Percentiles rank a stretch among this genome's conserved stretches.
Conservation (phyloP, 2,888 invertebrate genomes). For the Malacosoma neustria region DNA sequence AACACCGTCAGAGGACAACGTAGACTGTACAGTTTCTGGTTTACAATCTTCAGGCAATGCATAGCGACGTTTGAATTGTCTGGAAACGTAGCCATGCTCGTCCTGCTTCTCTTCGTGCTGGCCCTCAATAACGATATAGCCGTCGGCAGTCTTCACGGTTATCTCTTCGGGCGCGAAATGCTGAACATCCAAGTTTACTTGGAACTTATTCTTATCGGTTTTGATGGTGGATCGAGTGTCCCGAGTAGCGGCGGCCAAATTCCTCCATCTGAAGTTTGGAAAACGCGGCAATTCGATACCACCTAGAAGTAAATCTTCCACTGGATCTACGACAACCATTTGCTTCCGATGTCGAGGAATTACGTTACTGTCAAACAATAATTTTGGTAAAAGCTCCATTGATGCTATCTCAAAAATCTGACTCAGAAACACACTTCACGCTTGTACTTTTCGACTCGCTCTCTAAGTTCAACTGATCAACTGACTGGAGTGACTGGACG, state of each 20-base stretch:
- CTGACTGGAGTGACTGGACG: not conserved
- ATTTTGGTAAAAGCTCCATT: constrained; percentile 56
- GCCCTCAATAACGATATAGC: constrained; percentile 81
- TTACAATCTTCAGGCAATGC: constrained; percentile 83
- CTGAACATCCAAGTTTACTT: constrained; percentile 83
- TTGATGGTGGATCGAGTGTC: constrained; percentile 74
- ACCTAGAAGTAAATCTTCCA: too few relatives aligned
- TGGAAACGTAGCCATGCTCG: constrained; percentile 81
- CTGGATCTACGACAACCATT: constrained; percentile 51
- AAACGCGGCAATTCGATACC: too few relatives aligned
- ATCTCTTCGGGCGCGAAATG: constrained; percentile 87
- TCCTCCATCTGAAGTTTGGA: constrained; percentile 56
- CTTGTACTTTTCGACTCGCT: constrained; percentile 5
- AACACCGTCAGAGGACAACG: constrained; percentile 84
- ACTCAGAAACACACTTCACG: not conserved
- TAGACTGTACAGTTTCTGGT: constrained; percentile 80
- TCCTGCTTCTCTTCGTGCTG: constrained; percentile 87
- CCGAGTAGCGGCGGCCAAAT: constrained; percentile 43
- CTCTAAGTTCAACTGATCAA: too few relatives aligned
- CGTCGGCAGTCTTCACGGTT: constrained; percentile 82
- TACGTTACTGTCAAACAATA: constrained; percentile 37
- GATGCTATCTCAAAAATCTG: not conserved
- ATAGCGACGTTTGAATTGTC: constrained; percentile 85
- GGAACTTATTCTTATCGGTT: constrained; percentile 74
- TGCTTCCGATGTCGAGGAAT: constrained; percentile 47